Base-by-base conservation (phyloP, 2,797 vertebrate genomes). In the Argya squamiceps region DNA sequence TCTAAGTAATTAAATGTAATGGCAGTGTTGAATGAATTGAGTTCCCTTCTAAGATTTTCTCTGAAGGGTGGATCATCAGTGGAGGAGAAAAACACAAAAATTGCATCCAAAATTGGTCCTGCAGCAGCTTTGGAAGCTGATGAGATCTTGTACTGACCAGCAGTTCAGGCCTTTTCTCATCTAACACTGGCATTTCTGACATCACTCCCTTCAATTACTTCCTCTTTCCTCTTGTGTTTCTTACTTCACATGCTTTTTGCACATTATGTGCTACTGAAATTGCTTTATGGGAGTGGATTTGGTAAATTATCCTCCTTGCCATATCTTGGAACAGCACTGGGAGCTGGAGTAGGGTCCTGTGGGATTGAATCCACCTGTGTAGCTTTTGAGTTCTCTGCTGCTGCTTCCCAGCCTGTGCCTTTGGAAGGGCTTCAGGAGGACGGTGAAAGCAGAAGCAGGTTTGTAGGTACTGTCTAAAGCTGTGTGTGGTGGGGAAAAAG, bases 281-380 rank as follows among this genome's bases (percentile, higher is more conserved):
- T 50, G 55, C 47, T 73, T 55, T 76, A 21, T 47, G 63, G 30
- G 74, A 49, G n/a, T n/a, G 44, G 59, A 12, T 39, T 78, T 47
- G 56, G 44, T 77, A 26, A 71, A 47, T 39, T 18, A 17, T 8
- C 30, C 49, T 44, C 3, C 44, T 30, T 77, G 73, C 26, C 10
- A 1, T 18, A 13, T 32, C 21, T 52, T 1, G 1, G 59, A n/a
- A 19, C 23, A 71, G 63, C 59, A 6, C 0, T 1, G 4, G 64
- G 44, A 79, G n/a, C 17, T 73, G 50, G 24, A 41, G 29, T 1
- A 20, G 15, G 10, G 9, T 64, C 44, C 44, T 43, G 15, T 6
- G 36, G 52, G 52, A 19, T 41, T 49, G 18, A 64, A 60, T 49
- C 53, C 7, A 1, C 12, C 7, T 41, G 19, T 77, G 49, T 46